Conservation (phyloP, 53 echinoderm and acorn worm genomes). For the Paracentrotus lividus region DNA sequence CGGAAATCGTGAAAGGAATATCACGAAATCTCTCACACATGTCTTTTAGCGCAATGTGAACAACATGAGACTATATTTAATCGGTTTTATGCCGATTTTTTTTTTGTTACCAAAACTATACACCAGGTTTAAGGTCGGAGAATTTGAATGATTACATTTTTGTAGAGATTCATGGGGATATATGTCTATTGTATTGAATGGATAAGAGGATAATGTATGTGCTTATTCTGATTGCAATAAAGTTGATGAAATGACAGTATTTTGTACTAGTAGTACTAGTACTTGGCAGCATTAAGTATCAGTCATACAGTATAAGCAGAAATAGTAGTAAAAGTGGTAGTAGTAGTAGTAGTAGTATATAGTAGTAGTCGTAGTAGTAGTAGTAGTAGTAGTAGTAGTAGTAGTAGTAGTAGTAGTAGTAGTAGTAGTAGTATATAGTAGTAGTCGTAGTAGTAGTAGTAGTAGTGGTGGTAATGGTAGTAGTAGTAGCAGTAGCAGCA, state of each 20-base stretch:
- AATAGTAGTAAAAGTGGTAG: background rate
- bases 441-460: background rate
- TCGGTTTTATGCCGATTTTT: too few species aligned
- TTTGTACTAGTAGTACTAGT: background rate
- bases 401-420: too few species aligned
- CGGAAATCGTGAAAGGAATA: too few species aligned
- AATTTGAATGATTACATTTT: background rate
- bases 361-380: background rate
- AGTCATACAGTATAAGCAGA: background rate
- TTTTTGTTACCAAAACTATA: too few species aligned
- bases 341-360: background rate
- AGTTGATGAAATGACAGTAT: background rate
- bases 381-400: too few species aligned
- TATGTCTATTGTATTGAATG: background rate
- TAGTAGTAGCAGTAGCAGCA: background rate
- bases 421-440: background rate
- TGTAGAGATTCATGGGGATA: background rate
- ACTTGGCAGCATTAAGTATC: background rate
- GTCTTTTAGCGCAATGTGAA: too few species aligned
- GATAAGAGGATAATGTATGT: background rate
- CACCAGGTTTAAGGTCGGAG: too few species aligned
- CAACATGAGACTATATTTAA: too few species aligned
- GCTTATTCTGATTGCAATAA: background rate
- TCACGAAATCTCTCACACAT: too few species aligned
- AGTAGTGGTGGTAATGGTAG: background rate